Conservation (phyloP, 2,797 vertebrate genomes). For the Phylloscopus collybita region DNA sequence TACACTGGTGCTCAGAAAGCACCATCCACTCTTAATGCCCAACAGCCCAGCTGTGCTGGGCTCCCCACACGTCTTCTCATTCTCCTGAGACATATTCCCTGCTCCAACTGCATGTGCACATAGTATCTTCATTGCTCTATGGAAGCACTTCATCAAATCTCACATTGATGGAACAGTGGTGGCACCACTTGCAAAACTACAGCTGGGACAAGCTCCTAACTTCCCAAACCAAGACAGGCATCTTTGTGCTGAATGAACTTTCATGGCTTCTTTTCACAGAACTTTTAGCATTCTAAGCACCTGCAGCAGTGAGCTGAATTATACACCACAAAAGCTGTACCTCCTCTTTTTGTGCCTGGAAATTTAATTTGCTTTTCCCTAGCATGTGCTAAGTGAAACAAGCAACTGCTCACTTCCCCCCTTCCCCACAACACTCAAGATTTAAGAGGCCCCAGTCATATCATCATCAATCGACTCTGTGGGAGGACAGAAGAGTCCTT, state of each 20-base stretch:
- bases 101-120: too few relatives aligned
- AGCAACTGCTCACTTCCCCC: neutral
- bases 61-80: too few relatives aligned
- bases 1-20: too few relatives aligned
- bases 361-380: neutral
- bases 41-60: too few relatives aligned
- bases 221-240: neutral
- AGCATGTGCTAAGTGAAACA: neutral
- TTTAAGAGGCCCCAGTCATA: neutral
- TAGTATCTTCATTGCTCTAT: too few relatives aligned
- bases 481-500: neutral
- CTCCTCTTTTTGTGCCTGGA: neutral
- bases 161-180: neutral
- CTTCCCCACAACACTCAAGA: neutral
- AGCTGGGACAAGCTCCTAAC: neutral
- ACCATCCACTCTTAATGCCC: too few relatives aligned
- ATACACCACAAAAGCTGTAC: neutral
- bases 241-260: neutral
- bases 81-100: too few relatives aligned
- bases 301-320: neutral
- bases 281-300: neutral
- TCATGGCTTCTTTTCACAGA: neutral
- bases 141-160: too few relatives aligned
- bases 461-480: neutral
- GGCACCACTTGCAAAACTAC: neutral